phyloP scores from a whole-genome alignment of 2,888 invertebrate genomes.

The Julus scanicus region DNA sequence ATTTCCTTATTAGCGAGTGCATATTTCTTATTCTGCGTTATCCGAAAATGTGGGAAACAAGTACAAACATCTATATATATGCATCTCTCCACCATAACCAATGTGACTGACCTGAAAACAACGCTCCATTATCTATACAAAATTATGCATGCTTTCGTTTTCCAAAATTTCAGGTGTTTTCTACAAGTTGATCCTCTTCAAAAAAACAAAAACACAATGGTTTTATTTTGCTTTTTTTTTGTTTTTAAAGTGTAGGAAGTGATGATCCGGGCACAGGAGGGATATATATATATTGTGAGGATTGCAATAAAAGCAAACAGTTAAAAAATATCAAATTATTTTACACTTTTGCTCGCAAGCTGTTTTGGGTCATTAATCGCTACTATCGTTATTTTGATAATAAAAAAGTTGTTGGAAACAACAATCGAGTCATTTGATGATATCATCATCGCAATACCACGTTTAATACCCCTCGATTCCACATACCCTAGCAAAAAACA shows the following conservation, averaged over 20 bases:
- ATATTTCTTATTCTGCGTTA: neutral
- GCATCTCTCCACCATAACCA: neutral
- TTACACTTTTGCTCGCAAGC: slow-evolving; percentile 19
- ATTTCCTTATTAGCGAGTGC: slow-evolving; percentile 17
- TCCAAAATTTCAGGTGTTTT: neutral
- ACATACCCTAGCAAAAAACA: neutral
- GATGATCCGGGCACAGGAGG: neutral
- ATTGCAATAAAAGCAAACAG: slow-evolving; percentile 29
- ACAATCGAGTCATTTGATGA: slow-evolving; percentile 22
- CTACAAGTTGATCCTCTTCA: neutral
- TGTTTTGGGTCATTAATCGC: neutral
- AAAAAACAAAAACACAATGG: no score
- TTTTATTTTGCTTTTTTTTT: neutral
- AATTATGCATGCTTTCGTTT: slow-evolving; percentile 13
- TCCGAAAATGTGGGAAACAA: neutral
- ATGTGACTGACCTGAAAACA: slow-evolving; percentile 20
- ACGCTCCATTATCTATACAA: neutral
- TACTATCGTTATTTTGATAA: neutral
- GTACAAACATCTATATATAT: neutral
- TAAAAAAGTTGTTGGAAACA: neutral
- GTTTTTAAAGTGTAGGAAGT: neutral
- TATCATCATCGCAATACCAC: neutral
- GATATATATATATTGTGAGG: neutral
- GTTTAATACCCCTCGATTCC: neutral
- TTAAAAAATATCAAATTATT: slow-evolving; percentile 6